phyloP scores from a whole-genome alignment of 2,113 vertebrate species.

The Rhabdornis inornatus region DNA sequence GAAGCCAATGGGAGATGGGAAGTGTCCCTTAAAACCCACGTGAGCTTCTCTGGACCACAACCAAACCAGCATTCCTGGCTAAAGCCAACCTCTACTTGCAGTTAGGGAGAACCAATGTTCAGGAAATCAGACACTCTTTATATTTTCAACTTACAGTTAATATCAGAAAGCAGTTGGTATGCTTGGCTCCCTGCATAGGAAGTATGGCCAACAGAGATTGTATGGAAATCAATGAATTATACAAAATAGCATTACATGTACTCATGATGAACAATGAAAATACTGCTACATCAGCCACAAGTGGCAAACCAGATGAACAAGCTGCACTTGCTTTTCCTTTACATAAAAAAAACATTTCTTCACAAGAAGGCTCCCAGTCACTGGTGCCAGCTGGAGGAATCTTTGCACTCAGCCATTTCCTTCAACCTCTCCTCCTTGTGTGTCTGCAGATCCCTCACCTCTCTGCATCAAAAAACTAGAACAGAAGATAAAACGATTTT shows the following conservation, averaged over 20 bases:
- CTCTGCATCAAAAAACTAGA: neutral
- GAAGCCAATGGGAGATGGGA: neutral
- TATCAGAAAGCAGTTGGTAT: neutral
- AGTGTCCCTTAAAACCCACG: neutral
- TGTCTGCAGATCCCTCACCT: neutral
- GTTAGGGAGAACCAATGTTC: neutral
- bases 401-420: neutral
- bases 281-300: neutral
- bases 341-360: neutral
- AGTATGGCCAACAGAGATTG: neutral
- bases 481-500: neutral
- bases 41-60: neutral
- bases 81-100: neutral
- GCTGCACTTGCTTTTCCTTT: neutral
- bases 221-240: constrained; percentile 1
- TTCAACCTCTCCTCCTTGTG: neutral
- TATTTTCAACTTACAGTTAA: neutral
- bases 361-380: neutral
- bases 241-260: constrained; percentile 18
- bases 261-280: neutral
- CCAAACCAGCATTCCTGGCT: neutral
- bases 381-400: neutral
- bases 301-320: neutral
- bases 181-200: neutral
- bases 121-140: neutral